phyloP scores from a whole-genome alignment of 2,113 vertebrate genomes.

The Mesitornis unicolor region DNA sequence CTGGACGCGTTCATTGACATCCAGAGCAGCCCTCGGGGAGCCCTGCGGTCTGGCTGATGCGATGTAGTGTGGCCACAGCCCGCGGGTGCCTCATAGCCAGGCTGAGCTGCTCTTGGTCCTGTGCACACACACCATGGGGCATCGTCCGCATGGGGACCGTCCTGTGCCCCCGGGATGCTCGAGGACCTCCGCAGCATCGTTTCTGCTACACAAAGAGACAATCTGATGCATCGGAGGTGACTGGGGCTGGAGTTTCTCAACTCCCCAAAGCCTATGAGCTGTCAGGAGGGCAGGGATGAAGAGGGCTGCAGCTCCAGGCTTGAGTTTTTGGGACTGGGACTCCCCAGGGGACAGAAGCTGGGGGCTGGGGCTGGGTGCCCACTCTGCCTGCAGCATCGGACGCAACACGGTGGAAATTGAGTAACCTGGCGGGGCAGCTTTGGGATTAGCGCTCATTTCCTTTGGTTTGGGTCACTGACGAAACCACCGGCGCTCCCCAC shows the following conservation, averaged over 20 bases:
- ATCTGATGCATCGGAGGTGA: no score
- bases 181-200: background rate
- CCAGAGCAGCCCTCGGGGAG: background rate
- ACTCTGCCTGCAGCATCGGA: background rate
- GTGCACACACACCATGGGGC: fast-evolving
- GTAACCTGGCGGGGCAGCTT: background rate
- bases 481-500: background rate
- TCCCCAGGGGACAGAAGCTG: background rate
- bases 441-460: background rate
- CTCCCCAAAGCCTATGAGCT: background rate
- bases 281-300: background rate
- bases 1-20: background rate
- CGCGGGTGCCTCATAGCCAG: fast-evolving
- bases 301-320: fast-evolving
- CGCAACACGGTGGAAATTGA: slow-evolving; percentile 41
- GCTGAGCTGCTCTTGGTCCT: background rate
- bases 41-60: fast-evolving
- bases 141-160: background rate
- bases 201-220: fast-evolving
- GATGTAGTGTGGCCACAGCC: background rate
- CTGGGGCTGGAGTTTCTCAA: background rate
- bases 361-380: no score
- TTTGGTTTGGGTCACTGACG: background rate
- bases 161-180: background rate
- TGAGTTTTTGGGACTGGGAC: fast-evolving